Evolutionary conservation across 2,797 vertebrate species (phyloP).

Genomic region (Sebastolobus altivelis): DNA sequence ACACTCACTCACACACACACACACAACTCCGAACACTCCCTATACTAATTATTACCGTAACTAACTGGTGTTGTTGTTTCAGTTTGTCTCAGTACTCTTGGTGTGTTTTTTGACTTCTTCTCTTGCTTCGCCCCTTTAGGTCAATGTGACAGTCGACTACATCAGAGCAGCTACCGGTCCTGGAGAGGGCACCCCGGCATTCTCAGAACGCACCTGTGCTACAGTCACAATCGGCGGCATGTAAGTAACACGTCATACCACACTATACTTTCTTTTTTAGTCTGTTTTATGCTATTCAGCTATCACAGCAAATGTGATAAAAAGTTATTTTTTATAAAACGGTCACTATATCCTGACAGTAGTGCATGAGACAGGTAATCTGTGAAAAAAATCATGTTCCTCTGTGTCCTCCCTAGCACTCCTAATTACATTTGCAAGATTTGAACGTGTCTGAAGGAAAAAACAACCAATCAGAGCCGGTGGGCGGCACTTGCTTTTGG

Average conservation of each 20-base stretch:
- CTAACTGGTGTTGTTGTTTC: constrained; percentile 33
- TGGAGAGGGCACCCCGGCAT: constrained; percentile 88
- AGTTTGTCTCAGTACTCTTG: constrained; percentile 17
- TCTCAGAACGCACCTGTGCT: constrained; percentile 95
- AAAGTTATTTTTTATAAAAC: too few relatives aligned
- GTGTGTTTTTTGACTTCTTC: constrained; percentile 4
- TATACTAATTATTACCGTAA: constrained; percentile 55
- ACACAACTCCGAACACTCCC: constrained; percentile 4
- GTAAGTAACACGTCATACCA: constrained; percentile 84
- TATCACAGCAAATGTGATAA: too few relatives aligned
- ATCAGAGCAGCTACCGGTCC: constrained; percentile 93
- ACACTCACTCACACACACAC: not conserved
- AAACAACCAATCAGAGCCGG: too few relatives aligned
- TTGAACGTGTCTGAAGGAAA: too few relatives aligned
- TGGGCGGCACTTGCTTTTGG: too few relatives aligned
- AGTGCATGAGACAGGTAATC: too few relatives aligned
- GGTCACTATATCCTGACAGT: too few relatives aligned
- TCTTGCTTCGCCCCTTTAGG: constrained; percentile 76
- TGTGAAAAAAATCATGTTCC: too few relatives aligned
- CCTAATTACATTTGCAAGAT: too few relatives aligned
- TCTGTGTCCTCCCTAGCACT: too few relatives aligned
- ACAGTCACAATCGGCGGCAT: constrained; percentile 97
- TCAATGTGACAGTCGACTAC: constrained; percentile 97
- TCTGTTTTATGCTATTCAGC: too few relatives aligned
- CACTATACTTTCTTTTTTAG: not conserved